These are phyloP conservation scores for Mobula birostris DNA, from an alignment of 2,113 vertebrate genomes.

Conservation along the genomic window DNA sequence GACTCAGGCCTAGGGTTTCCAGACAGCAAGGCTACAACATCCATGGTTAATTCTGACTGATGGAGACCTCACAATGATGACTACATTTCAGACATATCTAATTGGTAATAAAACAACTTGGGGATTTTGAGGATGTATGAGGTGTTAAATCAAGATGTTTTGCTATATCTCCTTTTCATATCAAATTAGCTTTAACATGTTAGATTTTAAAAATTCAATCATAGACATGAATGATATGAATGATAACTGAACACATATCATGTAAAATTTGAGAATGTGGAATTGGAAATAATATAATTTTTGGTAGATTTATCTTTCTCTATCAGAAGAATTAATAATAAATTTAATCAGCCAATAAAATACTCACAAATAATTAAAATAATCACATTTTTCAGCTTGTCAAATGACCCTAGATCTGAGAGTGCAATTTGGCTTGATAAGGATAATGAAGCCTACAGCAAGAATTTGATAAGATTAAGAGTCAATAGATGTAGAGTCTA, in stretches of 20 bases:
- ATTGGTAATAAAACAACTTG: background rate
- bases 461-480: background rate
- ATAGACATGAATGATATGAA: slow-evolving; percentile 10
- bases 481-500: background rate
- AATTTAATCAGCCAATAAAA: background rate
- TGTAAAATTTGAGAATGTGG: background rate
- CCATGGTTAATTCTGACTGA: too few relatives aligned
- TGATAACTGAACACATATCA: background rate
- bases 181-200: background rate
- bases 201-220: background rate
- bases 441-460: background rate
- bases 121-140: too few relatives aligned
- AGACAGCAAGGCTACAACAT: too few relatives aligned
- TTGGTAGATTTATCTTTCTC: background rate
- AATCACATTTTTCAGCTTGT: background rate
- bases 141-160: background rate
- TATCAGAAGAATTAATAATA: background rate
- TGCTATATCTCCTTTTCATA: background rate
- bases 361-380: background rate
- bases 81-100: background rate
- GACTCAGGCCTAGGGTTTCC: too few relatives aligned
- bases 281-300: background rate
- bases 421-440: background rate
- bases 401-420: background rate
- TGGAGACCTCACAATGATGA: too few relatives aligned